A percentile compares a stretch with the other conserved stretches of the same genome.
Evolutionary conservation across 2,888 invertebrate genomes (phyloP).

Genomic region (Ceriagrion tenellum): DNA sequence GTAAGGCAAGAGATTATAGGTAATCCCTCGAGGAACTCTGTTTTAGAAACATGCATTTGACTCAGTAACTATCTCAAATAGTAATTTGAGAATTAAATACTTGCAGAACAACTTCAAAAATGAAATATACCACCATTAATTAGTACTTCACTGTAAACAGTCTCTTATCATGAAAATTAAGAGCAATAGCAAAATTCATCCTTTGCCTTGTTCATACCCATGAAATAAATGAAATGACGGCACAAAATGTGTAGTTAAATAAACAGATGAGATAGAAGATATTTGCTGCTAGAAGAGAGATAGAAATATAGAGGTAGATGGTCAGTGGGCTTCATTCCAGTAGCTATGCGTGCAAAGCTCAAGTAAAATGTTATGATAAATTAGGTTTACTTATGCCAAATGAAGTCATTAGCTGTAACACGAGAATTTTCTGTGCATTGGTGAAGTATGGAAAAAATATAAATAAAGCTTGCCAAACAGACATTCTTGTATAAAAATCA

Average conservation of each 20-base stretch:
- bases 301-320: neutral
- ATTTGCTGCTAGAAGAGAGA: slow-evolving; percentile 46
- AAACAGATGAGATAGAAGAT: neutral
- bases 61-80: neutral
- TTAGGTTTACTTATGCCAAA: neutral
- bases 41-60: slow-evolving; percentile 35
- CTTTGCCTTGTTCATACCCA: neutral
- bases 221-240: neutral
- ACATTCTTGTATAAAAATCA: neutral
- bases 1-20: neutral
- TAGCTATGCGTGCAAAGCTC: slow-evolving; percentile 49
- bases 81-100: slow-evolving; percentile 6
- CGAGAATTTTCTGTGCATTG: neutral
- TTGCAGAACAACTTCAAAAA: slow-evolving; percentile 4
- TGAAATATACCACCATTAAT: neutral
- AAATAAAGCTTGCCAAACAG: neutral
- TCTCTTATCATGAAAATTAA: slow-evolving; percentile 17
- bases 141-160: slow-evolving; percentile 1
- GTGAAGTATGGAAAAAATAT: neutral
- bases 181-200: slow-evolving; percentile 13
- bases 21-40: neutral
- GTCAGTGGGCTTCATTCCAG: slow-evolving; percentile 44
- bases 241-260: neutral
- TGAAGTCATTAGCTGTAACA: slow-evolving; percentile 9
- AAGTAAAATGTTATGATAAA: neutral